Evolutionary conservation across 2,888 invertebrate genomes (phyloP), one percentile per base, ranked within the genome.

Genomic region (Dasypolia templi): DNA sequence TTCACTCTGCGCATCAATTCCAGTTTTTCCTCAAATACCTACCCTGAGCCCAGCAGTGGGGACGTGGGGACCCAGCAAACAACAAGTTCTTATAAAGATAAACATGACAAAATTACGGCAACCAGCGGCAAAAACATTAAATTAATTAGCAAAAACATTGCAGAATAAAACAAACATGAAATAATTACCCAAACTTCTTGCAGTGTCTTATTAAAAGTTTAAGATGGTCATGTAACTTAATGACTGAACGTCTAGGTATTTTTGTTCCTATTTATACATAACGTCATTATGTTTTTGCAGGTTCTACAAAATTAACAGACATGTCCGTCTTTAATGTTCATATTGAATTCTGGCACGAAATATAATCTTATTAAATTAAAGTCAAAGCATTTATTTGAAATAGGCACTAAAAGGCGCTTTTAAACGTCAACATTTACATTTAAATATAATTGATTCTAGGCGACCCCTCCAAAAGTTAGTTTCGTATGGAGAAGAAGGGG

Each of bases 251-350:
- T 22, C 29, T 26, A 12, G 0, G 26, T 62, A 62, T 12, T 12
- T 61, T n/a, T 1, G 11, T 22, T 42, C 11, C 26, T 29, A 26
- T 67, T 62, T 29, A 44, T 46, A 44, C 14, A 74, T 7, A 32
- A 61, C 11, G 7, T 32, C 29, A 55, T 39, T 42, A 32, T n/a
- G n/a, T 39, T 39, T 74, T 75, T 55, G n/a, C 17, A n/a, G 35
- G 22, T 75, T 75, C 75, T 46, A 3, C 6, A 26, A 35, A 69
- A 63, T 62, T 29, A 29, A 61, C 44, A 53, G 53, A 29, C 1
- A 35, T 3, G 19, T 5, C 19, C 29, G 7, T 39, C 17, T 11
- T 2, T 22, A 42, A 6, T 14, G 14, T 14, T 49, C 2, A 19
- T 19, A 12, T 22, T 72, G 3, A 19, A 29, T 46, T 29, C 72